A percentile compares a stretch with the other conserved stretches of the same genome.
Conservation (phyloP, 2,113 vertebrate genomes). For the Eclectus roratus region DNA sequence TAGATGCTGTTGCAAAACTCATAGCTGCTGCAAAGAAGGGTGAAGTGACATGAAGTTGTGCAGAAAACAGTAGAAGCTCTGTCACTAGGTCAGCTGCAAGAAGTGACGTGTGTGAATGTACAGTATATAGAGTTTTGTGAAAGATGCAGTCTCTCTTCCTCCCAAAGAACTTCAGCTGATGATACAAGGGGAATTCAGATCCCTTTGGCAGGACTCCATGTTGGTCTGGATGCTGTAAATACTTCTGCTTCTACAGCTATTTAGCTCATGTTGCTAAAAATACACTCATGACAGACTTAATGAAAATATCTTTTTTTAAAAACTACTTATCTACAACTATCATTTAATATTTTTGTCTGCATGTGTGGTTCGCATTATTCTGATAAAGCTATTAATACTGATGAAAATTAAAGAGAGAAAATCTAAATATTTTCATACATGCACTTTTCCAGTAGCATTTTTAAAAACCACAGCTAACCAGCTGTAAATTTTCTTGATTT, state of each 20-base stretch:
- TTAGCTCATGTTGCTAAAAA: constrained; percentile 58
- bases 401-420: constrained; percentile 55
- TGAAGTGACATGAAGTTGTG: constrained; percentile 59
- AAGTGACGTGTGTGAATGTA: constrained; percentile 71
- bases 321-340: constrained; percentile 12
- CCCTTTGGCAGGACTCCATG: constrained; percentile 72
- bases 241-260: constrained; percentile 64
- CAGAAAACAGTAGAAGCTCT: constrained; percentile 73
- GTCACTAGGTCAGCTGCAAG: constrained; percentile 77
- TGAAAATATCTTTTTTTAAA: constrained; percentile 32
- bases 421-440: constrained; percentile 16
- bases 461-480: not conserved
- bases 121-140: constrained; percentile 71
- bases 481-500: not conserved
- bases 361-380: constrained; percentile 5
- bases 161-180: constrained; percentile 70
- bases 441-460: constrained; percentile 14
- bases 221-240: constrained; percentile 70
- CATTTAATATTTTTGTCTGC: constrained; percentile 23
- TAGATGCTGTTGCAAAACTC: constrained; percentile 5
- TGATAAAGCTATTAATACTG: constrained; percentile 57
- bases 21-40: constrained; percentile 17
- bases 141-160: constrained; percentile 70
- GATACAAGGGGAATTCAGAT: constrained; percentile 78
- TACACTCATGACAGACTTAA: constrained; percentile 42